Evolutionary conservation across 1,140 invertebrate genomes (phyloP).

Genomic region (Orchesella cincta): DNA sequence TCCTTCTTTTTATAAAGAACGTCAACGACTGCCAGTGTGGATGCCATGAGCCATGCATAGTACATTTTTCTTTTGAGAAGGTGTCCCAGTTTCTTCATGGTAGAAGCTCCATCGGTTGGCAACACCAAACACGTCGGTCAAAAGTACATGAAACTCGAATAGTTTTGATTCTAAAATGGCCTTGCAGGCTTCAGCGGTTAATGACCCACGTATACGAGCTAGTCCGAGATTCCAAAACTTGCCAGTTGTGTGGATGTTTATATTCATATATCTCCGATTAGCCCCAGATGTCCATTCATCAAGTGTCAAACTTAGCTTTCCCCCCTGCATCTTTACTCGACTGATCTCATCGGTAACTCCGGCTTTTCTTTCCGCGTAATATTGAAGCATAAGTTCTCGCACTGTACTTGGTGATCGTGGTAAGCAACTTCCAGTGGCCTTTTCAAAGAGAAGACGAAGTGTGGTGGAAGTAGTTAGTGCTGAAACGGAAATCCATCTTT

Average conservation of each 20-base stretch:
- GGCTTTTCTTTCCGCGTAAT: neutral
- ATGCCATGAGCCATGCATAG: constrained; percentile 8
- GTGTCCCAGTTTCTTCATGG: no score
- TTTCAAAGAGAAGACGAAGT: neutral
- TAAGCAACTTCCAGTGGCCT: neutral
- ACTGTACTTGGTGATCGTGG: neutral
- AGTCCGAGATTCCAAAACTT: constrained; percentile 1
- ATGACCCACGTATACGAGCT: neutral
- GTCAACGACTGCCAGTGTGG: neutral
- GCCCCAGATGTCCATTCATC: constrained; percentile 4
- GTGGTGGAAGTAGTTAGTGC: neutral
- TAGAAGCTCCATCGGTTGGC: neutral
- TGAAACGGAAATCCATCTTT: neutral
- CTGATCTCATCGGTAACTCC: neutral
- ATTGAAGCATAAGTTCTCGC: neutral
- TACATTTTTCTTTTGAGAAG: neutral
- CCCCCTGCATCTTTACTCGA: neutral
- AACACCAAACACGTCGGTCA: neutral
- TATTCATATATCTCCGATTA: constrained; percentile 1
- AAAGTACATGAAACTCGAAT: neutral
- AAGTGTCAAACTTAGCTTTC: neutral
- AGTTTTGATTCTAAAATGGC: neutral
- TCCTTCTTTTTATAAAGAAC: constrained; percentile 1
- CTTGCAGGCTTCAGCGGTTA: neutral
- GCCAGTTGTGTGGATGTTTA: neutral